These are phyloP conservation scores for Hetaerina americana DNA, from an alignment of 1,140 invertebrate species.

Conservation along the genomic window DNA sequence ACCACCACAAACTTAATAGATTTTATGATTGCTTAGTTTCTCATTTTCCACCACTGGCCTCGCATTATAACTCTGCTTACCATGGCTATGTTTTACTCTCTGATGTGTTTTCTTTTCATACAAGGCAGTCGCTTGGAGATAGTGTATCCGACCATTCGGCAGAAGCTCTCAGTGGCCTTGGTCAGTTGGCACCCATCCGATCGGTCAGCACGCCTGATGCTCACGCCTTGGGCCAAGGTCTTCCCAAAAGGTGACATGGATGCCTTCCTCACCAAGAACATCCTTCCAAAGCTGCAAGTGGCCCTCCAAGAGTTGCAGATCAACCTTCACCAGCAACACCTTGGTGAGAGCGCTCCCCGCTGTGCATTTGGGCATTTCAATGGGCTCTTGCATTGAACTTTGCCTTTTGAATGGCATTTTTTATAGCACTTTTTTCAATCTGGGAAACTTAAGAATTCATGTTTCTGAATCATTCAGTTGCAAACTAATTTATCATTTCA, in stretches of 20 bases:
- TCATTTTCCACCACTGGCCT: neutral
- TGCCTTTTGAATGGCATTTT: too few relatives aligned
- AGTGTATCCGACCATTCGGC: constrained; percentile 84
- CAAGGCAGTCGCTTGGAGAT: constrained; percentile 49
- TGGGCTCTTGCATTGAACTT: too few relatives aligned
- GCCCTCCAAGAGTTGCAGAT: constrained; percentile 61
- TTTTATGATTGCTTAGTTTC: too few relatives aligned
- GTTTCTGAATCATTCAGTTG: too few relatives aligned
- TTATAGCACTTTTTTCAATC: too few relatives aligned
- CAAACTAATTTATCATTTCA: too few relatives aligned
- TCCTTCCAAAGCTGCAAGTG: constrained; percentile 77
- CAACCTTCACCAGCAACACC: constrained; percentile 71
- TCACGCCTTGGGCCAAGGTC: constrained; percentile 83
- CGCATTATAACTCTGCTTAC: neutral
- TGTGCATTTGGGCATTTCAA: too few relatives aligned
- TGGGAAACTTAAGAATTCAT: too few relatives aligned
- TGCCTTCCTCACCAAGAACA: constrained; percentile 75
- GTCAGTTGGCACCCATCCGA: constrained; percentile 87
- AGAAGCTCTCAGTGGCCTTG: constrained; percentile 79
- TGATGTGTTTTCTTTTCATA: neutral
- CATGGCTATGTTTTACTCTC: neutral
- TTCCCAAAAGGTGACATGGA: constrained; percentile 71
- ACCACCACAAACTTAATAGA: too few relatives aligned
- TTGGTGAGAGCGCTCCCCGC: constrained; percentile 34
- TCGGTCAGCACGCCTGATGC: constrained; percentile 77